These are phyloP conservation scores for Menidia beryllina DNA, from an alignment of 2,113 vertebrate genomes.

Conservation along the genomic window DNA sequence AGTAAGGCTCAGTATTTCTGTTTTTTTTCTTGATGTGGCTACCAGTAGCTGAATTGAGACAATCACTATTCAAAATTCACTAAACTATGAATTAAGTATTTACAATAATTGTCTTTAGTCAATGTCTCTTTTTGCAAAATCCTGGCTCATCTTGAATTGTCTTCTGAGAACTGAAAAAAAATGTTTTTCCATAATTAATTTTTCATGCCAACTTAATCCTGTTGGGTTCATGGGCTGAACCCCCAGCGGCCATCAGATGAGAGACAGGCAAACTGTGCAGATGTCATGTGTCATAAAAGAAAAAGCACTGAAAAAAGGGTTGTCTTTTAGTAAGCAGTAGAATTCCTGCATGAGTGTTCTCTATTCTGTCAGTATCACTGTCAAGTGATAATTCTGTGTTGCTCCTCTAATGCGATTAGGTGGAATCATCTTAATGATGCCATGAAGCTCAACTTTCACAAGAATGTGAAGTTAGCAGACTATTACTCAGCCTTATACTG, in stretches of 20 bases:
- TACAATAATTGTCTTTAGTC: constrained; percentile 29
- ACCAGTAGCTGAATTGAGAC: not conserved
- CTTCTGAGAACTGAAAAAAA: constrained; percentile 16
- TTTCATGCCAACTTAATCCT: too few species aligned
- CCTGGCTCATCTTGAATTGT: constrained; percentile 38
- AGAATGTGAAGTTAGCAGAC: constrained; percentile 4
- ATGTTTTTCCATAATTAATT: too few species aligned
- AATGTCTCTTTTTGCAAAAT: constrained; percentile 14
- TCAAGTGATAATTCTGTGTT: constrained; percentile 55
- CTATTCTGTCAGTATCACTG: constrained; percentile 30
- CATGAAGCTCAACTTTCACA: constrained; percentile 46
- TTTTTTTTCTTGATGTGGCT: too few species aligned
- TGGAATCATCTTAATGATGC: constrained; percentile 60
- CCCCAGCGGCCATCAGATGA: too few species aligned
- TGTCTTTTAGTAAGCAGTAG: not conserved
- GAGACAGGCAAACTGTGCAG: too few species aligned
- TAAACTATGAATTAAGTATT: constrained; percentile 19
- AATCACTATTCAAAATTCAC: constrained; percentile 1
- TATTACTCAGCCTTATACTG: constrained; percentile 19
- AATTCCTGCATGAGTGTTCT: constrained; percentile 4
- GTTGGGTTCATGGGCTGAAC: too few species aligned
- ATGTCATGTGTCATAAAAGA: not conserved
- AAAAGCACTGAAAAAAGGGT: not conserved
- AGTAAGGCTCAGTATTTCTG: too few species aligned
- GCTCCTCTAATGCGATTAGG: constrained; percentile 69